Conservation (phyloP, 1,140 invertebrate genomes). For the Dinoponera quadriceps region DNA sequence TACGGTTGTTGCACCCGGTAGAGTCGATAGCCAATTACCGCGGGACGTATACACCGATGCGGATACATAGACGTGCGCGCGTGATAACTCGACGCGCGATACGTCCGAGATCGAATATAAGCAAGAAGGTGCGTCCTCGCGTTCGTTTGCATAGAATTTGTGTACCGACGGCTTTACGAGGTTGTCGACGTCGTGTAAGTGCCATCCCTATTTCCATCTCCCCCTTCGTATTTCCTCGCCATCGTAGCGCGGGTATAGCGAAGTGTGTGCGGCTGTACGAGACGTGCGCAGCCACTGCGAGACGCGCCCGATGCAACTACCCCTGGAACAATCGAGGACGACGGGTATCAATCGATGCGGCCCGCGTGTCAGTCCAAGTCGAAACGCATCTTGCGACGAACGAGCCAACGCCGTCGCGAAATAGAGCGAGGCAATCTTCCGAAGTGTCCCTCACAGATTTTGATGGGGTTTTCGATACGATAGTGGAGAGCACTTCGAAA, state of each 20-base stretch:
- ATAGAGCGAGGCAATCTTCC: too few species aligned
- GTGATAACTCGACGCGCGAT: constrained; percentile 54
- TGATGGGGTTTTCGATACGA: too few species aligned
- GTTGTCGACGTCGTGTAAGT: constrained; percentile 62
- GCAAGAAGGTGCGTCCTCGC: constrained; percentile 48
- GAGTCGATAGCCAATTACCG: constrained; percentile 73
- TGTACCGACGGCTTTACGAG: constrained; percentile 62
- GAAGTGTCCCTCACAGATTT: too few species aligned
- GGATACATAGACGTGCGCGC: constrained; percentile 13
- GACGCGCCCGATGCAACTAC: constrained; percentile 15
- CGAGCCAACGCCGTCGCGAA: neutral
- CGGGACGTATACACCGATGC: constrained; percentile 50
- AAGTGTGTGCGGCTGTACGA: neutral
- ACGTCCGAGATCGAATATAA: constrained; percentile 60
- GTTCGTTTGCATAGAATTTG: constrained; percentile 66
- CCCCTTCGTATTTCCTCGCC: constrained; percentile 48
- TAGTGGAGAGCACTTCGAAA: too few species aligned
- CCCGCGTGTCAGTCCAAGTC: constrained; percentile 13
- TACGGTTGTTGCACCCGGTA: constrained; percentile 58
- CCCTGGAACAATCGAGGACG: constrained; percentile 50
- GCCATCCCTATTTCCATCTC: constrained; percentile 61
- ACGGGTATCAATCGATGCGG: constrained; percentile 56
- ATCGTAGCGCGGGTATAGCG: neutral
- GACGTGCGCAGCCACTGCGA: neutral
- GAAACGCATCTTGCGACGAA: constrained; percentile 22